A percentile compares a stretch with the other conserved stretches of the same genome.
Evolutionary conservation across 2,113 vertebrate species (phyloP).

Genomic region (Hemiscyllium ocellatum): DNA sequence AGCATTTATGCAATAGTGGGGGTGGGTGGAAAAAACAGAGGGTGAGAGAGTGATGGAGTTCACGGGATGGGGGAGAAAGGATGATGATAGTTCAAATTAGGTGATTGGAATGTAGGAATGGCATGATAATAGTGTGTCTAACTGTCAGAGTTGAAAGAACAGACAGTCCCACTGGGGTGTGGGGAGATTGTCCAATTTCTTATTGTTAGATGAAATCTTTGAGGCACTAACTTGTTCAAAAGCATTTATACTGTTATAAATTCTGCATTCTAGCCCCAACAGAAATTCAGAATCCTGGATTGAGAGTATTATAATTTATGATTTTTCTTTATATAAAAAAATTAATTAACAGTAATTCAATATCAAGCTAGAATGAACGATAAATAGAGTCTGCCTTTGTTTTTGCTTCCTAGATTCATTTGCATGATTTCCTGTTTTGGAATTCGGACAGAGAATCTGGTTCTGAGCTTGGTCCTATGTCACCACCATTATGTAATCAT

Average conservation of each 20-base stretch:
- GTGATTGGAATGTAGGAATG: no score
- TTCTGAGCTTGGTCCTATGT: neutral
- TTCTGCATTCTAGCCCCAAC: neutral
- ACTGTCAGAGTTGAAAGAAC: no score
- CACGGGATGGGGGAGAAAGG: no score
- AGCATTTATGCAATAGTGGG: no score
- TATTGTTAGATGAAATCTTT: neutral
- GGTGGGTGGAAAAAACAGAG: no score
- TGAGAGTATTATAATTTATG: neutral
- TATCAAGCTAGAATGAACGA: neutral
- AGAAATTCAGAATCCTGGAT: neutral
- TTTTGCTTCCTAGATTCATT: neutral
- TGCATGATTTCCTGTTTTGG: neutral
- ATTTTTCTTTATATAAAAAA: neutral
- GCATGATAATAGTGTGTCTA: no score
- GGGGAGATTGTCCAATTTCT: neutral
- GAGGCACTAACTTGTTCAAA: neutral
- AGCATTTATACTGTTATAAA: neutral
- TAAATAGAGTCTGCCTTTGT: neutral
- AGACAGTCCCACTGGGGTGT: no score
- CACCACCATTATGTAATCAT: neutral
- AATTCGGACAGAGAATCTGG: neutral
- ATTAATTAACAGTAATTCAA: neutral
- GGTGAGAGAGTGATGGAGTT: no score
- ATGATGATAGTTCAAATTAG: no score